Evolutionary conservation across 1,140 invertebrate species (phyloP), one percentile per base, ranked within the genome.

Genomic region (Neelides sp.): DNA sequence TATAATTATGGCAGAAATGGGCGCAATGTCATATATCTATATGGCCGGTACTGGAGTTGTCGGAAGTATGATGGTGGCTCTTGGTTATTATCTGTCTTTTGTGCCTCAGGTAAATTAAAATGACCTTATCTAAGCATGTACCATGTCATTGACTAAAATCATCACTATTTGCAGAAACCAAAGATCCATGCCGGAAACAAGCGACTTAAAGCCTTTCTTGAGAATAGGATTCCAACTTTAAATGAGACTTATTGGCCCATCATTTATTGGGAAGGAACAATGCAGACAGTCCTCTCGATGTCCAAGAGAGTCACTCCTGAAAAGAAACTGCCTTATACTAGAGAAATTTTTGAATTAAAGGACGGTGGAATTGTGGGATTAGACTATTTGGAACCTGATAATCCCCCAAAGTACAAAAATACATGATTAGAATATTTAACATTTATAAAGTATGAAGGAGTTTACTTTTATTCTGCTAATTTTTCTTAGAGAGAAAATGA

Each of bases 281-380:
- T 80, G 22, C 85, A 87, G 66, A 88, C 85, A 1, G 73, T 88
- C 32, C 62, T 89, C 8, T 82, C 81, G 13, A 80, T 80, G 48
- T 55, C 83, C 49, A 66, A 87, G 35, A 69, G 85, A 60, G 30
- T 57, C 12, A 49, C 52, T 27, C 44, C 26, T 30, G 39, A 20
- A 26, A 22, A 48, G 19, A 42, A 51, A 36, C 35, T 59, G 12
- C 47, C 43, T 4, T 59, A 50, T 44, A 46, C 7, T 45, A 85
- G 85, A 57, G 81, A 90, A 71, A 75, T 88, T 49, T 63, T 90
- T 43, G 68, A 68, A 22, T 65, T 88, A 37, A 73, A 76, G 37
- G 87, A 91, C 69, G 85, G 85, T 15, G 87, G 86, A 8, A 75
- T 85, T 67, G 77, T 90, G 17, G 81, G 80, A 3, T 66, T 92